phyloP scores from a whole-genome alignment of 1,140 invertebrate genomes.

The Calliopsis andreniformis region DNA sequence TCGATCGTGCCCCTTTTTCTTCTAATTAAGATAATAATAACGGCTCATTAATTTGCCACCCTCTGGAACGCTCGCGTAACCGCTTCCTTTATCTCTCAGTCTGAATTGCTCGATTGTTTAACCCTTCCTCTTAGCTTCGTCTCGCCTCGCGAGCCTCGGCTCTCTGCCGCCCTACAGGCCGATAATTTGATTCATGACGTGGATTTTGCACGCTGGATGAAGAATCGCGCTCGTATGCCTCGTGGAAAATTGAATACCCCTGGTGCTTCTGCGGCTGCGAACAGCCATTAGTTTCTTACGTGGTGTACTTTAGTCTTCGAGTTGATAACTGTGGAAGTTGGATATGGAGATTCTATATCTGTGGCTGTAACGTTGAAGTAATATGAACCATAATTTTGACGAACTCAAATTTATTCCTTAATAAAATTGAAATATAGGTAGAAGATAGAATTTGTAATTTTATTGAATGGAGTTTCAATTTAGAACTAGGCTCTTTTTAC shows the following conservation, averaged over 20 bases:
- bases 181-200: constrained; percentile 27
- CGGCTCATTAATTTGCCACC: constrained; percentile 51
- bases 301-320: no score
- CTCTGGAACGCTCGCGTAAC: background rate
- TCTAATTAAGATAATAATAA: constrained; percentile 66
- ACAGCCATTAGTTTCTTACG: no score
- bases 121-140: constrained; percentile 1
- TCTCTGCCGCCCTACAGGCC: background rate
- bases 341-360: no score
- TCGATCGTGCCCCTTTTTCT: constrained; percentile 39
- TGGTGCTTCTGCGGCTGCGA: background rate
- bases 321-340: no score
- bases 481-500: no score
- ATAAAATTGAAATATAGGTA: no score
- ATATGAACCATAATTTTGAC: no score
- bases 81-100: background rate
- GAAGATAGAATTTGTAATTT: no score
- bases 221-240: background rate
- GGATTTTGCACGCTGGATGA: constrained; percentile 3
- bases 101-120: background rate
- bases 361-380: no score
- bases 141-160: background rate
- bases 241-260: background rate
- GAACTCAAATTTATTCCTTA: no score
- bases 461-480: no score